Evolutionary conservation across 2,888 invertebrate species (phyloP).

Genomic region (Yponomeuta plumbellus): DNA sequence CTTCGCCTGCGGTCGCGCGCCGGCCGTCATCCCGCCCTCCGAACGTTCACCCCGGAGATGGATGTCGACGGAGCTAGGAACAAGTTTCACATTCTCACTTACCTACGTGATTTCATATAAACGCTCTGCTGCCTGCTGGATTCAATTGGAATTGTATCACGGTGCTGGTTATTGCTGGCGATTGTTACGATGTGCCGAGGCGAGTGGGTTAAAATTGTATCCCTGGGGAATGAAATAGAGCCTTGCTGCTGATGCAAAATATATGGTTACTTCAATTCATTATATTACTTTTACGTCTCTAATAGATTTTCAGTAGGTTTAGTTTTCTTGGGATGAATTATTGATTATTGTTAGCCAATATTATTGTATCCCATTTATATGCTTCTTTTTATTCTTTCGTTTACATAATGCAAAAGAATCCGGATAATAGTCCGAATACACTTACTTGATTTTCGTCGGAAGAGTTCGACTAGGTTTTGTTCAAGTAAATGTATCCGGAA

Average conservation of each 20-base stretch:
- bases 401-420: too few relatives aligned
- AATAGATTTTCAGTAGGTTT: too few relatives aligned
- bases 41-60: slow-evolving; percentile 18
- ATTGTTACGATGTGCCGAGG: background rate
- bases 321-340: too few relatives aligned
- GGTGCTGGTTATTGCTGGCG: background rate
- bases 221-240: background rate
- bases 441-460: too few relatives aligned
- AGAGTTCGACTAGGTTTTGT: too few relatives aligned
- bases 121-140: background rate
- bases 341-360: too few relatives aligned
- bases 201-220: background rate
- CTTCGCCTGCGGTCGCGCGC: slow-evolving; percentile 12
- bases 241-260: background rate
- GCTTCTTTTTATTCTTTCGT: too few relatives aligned
- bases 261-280: background rate
- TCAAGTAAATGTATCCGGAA: too few relatives aligned
- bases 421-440: too few relatives aligned
- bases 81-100: slow-evolving; percentile 3
- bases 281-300: too few relatives aligned
- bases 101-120: slow-evolving; percentile 3
- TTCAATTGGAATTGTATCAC: slow-evolving; percentile 3
- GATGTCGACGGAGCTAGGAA: slow-evolving; percentile 17
- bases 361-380: too few relatives aligned
- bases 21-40: slow-evolving; percentile 7